Evolutionary conservation across 2,888 invertebrate species (phyloP).

Genomic region (Plebejus argus): DNA sequence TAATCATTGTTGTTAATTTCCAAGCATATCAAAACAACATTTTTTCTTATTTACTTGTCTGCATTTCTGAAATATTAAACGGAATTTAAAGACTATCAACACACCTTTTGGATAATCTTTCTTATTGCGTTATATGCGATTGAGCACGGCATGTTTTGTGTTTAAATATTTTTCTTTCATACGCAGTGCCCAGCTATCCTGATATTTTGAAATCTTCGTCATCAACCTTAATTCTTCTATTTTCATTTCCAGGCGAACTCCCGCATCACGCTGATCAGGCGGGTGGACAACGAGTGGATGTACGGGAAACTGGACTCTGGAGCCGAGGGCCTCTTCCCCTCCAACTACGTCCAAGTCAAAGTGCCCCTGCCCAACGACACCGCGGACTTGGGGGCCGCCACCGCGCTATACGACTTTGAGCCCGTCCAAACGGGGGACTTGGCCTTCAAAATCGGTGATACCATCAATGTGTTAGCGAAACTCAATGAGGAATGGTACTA

Average conservation of each 20-base stretch:
- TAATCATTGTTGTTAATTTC: background rate
- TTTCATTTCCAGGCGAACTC: conserved; percentile 83
- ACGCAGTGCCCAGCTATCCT: too few relatives aligned
- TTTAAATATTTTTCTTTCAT: background rate
- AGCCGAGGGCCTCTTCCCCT: conserved; percentile 90
- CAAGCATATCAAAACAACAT: background rate
- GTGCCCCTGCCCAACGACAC: conserved; percentile 82
- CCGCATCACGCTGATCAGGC: conserved; percentile 84
- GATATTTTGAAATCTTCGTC: too few relatives aligned
- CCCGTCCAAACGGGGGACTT: conserved; percentile 79
- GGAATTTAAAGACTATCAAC: background rate
- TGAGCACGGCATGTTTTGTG: too few relatives aligned
- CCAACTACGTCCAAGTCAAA: conserved; percentile 88
- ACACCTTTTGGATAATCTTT: too few relatives aligned
- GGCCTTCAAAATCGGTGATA: conserved; percentile 59
- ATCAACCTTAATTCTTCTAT: background rate
- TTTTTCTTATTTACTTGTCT: background rate
- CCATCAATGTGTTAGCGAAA: conserved; percentile 83
- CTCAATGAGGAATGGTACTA: conserved; percentile 90
- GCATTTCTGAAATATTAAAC: too few relatives aligned
- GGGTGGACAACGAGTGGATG: conserved; percentile 90
- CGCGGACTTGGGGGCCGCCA: conserved; percentile 67
- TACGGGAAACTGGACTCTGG: conserved; percentile 85
- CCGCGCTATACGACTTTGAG: conserved; percentile 86
- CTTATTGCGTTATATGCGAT: too few relatives aligned